phyloP scores from a whole-genome alignment of 35 echinoderm and acorn worm species.

The Heliocidaris erythrogramma region DNA sequence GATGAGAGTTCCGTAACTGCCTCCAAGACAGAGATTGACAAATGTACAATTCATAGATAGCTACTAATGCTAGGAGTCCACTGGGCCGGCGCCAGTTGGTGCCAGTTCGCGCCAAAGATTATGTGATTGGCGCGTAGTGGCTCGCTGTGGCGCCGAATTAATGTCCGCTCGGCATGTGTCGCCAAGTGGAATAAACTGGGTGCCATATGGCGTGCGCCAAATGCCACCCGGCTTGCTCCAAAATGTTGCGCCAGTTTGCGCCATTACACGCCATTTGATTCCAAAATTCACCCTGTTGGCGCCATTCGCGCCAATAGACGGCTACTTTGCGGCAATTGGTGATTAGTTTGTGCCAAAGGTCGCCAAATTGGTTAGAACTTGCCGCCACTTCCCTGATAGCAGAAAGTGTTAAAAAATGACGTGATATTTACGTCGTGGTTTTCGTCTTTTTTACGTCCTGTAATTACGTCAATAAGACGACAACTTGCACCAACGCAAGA shows the following conservation, averaged over 20 bases:
- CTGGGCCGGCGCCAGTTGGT: constrained; percentile 45
- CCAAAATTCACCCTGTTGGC: constrained; percentile 43
- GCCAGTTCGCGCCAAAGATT: constrained; percentile 48
- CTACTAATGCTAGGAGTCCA: constrained; percentile 52
- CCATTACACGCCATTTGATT: constrained; percentile 56
- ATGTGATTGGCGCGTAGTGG: constrained; percentile 54
- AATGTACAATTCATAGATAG: too few relatives aligned
- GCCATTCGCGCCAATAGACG: constrained; percentile 27
- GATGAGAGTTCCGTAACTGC: too few relatives aligned
- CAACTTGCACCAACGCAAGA: too few relatives aligned
- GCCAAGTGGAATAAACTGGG: constrained; percentile 53
- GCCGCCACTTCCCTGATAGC: too few relatives aligned
- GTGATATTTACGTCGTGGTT: too few relatives aligned
- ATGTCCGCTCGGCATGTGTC: constrained; percentile 50
- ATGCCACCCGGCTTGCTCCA: constrained; percentile 47
- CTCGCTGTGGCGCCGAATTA: constrained; percentile 55
- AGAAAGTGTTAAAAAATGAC: too few relatives aligned
- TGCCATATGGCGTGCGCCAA: constrained; percentile 50
- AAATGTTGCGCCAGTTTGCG: constrained; percentile 48
- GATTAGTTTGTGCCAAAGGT: constrained; percentile 56
- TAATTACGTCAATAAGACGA: too few relatives aligned
- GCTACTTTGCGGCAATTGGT: constrained; percentile 46
- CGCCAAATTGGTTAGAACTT: constrained; percentile 50
- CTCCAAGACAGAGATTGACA: too few relatives aligned
- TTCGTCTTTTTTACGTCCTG: too few relatives aligned